Conservation (phyloP, 2,888 invertebrate genomes). For the Orthosia gracilis region DNA sequence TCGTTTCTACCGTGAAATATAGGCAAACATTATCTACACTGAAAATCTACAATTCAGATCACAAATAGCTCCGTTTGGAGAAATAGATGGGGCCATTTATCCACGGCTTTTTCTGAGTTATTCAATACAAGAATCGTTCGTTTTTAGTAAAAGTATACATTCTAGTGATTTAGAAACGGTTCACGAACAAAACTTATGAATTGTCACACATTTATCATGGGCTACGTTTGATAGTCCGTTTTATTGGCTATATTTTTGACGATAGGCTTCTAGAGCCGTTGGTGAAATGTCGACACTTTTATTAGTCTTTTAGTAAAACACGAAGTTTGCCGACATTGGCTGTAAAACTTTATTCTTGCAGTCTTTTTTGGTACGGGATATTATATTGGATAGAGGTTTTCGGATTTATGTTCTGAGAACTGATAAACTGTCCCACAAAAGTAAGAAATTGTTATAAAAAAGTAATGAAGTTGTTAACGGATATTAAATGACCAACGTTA, state of each 20-base stretch:
- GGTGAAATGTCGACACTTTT: constrained; percentile 49
- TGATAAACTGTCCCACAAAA: constrained; percentile 14
- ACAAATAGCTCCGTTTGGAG: constrained; percentile 64
- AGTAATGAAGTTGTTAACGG: constrained; percentile 1
- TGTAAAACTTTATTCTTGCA: constrained; percentile 50
- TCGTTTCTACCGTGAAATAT: constrained; percentile 55
- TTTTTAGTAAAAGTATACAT: constrained; percentile 62
- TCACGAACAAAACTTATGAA: constrained; percentile 63
- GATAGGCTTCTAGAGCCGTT: constrained; percentile 41
- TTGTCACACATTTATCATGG: constrained; percentile 62
- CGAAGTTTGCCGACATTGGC: constrained; percentile 47
- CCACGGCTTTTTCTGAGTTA: constrained; percentile 64
- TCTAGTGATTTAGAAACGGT: constrained; percentile 59
- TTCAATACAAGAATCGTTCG: constrained; percentile 64
- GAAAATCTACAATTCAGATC: constrained; percentile 68
- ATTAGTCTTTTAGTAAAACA: constrained; percentile 60
- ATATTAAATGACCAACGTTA: neutral
- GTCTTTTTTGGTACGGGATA: constrained; percentile 43
- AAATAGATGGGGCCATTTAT: constrained; percentile 66
- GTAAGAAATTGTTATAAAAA: constrained; percentile 7
- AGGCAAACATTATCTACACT: constrained; percentile 62
- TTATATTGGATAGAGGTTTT: constrained; percentile 20
- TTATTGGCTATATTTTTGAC: constrained; percentile 59
- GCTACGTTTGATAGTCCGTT: constrained; percentile 55
- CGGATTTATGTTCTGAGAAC: constrained; percentile 25